Evolutionary conservation across 1,140 invertebrate genomes (phyloP).

Genomic region (Leucophenga varia): DNA sequence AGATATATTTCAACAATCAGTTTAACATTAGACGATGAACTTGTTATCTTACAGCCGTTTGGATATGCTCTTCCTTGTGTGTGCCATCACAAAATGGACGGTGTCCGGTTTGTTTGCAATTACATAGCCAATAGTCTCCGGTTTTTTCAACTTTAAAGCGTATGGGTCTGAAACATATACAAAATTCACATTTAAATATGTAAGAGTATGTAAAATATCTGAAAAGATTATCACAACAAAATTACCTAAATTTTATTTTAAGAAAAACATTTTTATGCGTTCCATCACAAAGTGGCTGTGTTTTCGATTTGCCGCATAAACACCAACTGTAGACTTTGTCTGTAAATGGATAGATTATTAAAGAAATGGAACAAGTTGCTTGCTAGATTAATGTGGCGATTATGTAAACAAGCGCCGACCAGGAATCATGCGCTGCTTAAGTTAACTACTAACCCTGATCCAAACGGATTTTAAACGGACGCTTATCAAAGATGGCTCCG

Average conservation of each 20-base stretch:
- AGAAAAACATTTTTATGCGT: constrained; percentile 78
- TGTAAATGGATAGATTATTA: constrained; percentile 21
- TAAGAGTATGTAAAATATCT: background rate
- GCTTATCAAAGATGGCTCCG: constrained; percentile 81
- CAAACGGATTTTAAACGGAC: constrained; percentile 80
- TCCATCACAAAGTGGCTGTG: constrained; percentile 93
- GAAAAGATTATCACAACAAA: background rate
- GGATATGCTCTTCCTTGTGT: constrained; percentile 74
- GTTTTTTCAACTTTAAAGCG: constrained; percentile 81
- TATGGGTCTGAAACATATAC: constrained; percentile 67
- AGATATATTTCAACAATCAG: too few species aligned
- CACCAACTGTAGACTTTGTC: constrained; percentile 94
- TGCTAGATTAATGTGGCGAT: constrained; percentile 31
- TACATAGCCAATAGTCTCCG: constrained; percentile 96
- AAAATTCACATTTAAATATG: background rate
- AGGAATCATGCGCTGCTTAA: background rate
- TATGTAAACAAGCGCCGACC: constrained; percentile 37
- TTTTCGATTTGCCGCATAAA: constrained; percentile 87
- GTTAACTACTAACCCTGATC: constrained; percentile 59
- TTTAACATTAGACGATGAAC: too few species aligned
- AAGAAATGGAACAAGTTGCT: constrained; percentile 4
- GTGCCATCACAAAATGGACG: constrained; percentile 98
- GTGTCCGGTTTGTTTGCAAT: constrained; percentile 95
- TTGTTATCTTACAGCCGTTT: constrained; percentile 57
- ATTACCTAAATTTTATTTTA: constrained; percentile 67